Evolutionary conservation across 2,797 vertebrate species (phyloP).

Genomic region (Spinus pinus): DNA sequence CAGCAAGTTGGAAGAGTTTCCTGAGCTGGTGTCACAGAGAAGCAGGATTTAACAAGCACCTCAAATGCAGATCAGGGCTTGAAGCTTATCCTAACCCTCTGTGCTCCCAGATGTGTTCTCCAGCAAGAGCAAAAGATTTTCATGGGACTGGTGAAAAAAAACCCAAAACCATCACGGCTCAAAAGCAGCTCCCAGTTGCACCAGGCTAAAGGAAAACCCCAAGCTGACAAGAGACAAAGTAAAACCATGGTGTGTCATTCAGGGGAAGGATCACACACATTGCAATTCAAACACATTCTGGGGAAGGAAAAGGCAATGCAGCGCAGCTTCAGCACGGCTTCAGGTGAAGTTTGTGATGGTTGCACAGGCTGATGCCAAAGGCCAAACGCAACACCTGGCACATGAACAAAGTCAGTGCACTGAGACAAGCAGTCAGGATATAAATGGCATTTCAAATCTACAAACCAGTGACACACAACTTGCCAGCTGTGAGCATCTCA

Average conservation of each 20-base stretch:
- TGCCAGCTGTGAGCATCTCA: neutral
- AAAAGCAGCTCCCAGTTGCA: neutral
- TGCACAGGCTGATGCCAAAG: neutral
- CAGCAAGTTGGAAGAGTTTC: neutral
- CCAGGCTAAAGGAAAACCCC: neutral
- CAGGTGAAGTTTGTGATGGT: neutral
- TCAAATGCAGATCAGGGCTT: neutral
- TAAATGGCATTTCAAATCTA: neutral
- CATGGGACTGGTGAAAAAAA: neutral
- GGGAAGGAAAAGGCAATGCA: neutral
- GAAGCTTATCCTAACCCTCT: neutral
- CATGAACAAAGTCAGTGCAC: neutral
- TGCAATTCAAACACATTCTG: neutral
- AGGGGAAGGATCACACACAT: neutral
- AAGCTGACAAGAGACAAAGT: neutral
- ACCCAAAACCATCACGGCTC: neutral
- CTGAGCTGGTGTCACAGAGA: neutral
- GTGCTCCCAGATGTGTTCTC: neutral
- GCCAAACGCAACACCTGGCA: neutral
- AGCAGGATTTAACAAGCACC: neutral
- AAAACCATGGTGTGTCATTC: rapidly evolving
- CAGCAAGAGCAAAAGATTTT: neutral
- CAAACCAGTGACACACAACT: neutral
- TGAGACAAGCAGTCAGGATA: neutral
- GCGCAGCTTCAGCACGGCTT: neutral